Conservation (phyloP, 2,888 invertebrate species). For the Lepidochrysops patricia region DNA sequence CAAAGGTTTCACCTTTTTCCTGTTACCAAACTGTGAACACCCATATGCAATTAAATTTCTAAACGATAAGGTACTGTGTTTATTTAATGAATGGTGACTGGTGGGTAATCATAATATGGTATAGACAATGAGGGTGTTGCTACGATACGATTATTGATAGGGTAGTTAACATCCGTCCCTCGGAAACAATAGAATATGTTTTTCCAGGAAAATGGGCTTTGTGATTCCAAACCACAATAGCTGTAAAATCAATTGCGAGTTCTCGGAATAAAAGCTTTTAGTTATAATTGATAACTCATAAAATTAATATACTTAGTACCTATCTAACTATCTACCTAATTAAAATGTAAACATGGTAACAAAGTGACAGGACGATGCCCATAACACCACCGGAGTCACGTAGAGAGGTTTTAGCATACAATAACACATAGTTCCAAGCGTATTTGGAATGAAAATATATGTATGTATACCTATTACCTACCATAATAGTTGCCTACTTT, state of each 20-base stretch:
- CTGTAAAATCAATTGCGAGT: not conserved
- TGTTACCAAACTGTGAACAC: not conserved
- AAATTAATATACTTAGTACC: no score
- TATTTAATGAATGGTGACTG: not conserved
- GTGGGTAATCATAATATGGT: not conserved
- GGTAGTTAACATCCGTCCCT: not conserved
- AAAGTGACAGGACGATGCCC: slow-evolving; percentile 13
- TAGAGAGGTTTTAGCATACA: slow-evolving; percentile 20
- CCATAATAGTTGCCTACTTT: no score
- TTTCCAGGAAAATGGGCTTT: not conserved
- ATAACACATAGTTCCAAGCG: slow-evolving; percentile 17
- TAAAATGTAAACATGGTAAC: not conserved
- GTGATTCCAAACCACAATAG: not conserved
- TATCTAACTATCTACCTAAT: no score
- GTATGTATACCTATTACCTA: no score
- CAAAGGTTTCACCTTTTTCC: not conserved
- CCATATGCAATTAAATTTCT: slow-evolving; percentile 4
- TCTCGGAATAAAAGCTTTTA: not conserved
- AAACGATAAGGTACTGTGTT: not conserved
- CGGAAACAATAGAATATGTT: not conserved
- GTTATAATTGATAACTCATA: no score
- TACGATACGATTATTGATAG: not conserved
- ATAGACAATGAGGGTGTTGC: slow-evolving; percentile 10
- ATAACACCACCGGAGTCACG: slow-evolving; percentile 23
- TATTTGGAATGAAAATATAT: not conserved